phyloP scores from a whole-genome alignment of 30 jellyfish, hydroid and myxozoan species.

The Rhopilema esculentum region DNA sequence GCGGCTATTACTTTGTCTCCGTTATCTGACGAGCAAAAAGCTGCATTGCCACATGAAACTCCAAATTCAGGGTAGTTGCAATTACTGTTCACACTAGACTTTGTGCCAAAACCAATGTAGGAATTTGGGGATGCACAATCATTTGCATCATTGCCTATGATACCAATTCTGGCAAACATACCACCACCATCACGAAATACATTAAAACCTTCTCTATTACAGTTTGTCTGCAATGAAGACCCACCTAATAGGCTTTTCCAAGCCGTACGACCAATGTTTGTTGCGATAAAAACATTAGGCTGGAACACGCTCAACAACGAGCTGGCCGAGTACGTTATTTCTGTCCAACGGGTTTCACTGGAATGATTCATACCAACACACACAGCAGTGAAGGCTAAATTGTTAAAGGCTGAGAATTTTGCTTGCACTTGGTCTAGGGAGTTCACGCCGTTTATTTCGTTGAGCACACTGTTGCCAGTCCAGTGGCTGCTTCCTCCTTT shows the following conservation, averaged over 20 bases:
- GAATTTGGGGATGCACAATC: conserved; percentile 46
- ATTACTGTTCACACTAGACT: not conserved
- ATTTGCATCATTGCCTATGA: conserved; percentile 22
- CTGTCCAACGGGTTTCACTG: conserved; percentile 16
- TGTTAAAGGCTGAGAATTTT: conserved; percentile 40
- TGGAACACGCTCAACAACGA: conserved; percentile 20
- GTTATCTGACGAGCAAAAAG: conserved; percentile 31
- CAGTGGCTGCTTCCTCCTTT: not conserved
- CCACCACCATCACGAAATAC: conserved; percentile 11
- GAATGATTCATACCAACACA: conserved; percentile 42
- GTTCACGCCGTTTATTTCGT: conserved; percentile 11
- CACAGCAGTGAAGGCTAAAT: conserved; percentile 8
- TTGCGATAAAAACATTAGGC: conserved; percentile 5
- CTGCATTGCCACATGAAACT: conserved; percentile 41
- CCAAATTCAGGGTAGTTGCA: not conserved
- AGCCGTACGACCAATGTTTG: conserved; percentile 12
- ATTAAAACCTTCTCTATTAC: conserved; percentile 58
- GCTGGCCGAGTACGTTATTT: not conserved
- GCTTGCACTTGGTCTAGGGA: conserved; percentile 20
- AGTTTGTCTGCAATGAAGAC: conserved; percentile 29
- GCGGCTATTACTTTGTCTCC: conserved; percentile 31
- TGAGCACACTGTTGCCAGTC: conserved; percentile 5
- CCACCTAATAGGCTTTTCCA: conserved; percentile 46
- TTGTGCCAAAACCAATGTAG: conserved; percentile 37
- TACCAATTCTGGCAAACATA: conserved; percentile 37